A percentile compares a stretch with the other conserved stretches of the same genome.
Evolutionary conservation across 1,140 invertebrate genomes (phyloP).

Genomic region (Microplitis mediator): DNA sequence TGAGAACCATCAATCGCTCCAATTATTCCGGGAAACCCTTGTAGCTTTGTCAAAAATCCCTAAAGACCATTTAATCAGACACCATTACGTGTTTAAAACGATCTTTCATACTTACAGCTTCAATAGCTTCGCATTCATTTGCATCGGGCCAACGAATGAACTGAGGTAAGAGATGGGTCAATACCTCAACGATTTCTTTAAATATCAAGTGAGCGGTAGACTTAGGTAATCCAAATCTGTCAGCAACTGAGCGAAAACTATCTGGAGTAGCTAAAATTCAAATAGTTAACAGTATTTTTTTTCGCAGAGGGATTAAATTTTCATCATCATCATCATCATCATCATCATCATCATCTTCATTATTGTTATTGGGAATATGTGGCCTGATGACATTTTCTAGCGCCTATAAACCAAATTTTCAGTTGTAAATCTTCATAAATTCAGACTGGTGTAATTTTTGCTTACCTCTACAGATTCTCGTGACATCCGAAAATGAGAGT

Average conservation of each 20-base stretch:
- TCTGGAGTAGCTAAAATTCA: constrained; percentile 18
- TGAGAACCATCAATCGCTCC: constrained; percentile 35
- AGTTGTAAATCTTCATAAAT: not conserved
- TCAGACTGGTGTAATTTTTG: not conserved
- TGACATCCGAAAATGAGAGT: not conserved
- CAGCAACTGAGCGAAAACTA: constrained; percentile 11
- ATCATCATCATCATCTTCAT: not conserved
- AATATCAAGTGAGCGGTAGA: not conserved
- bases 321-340: not conserved
- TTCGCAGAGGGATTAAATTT: not conserved
- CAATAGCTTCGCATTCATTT: not conserved
- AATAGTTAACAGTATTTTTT: constrained; percentile 18
- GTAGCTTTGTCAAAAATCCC: too few relatives aligned
- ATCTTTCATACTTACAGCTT: too few relatives aligned
- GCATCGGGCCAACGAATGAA: not conserved
- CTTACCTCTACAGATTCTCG: not conserved
- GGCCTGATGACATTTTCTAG: not conserved
- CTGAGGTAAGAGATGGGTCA: not conserved
- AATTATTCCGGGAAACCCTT: constrained; percentile 26
- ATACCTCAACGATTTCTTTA: not conserved
- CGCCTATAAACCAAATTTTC: not conserved
- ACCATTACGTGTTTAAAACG: too few relatives aligned
- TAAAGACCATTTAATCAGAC: too few relatives aligned
- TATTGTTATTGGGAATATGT: not conserved
- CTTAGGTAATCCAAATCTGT: constrained; percentile 12